A percentile compares a stretch with the other conserved stretches of the same genome.
These are phyloP conservation scores for Pollimyrus isidori DNA, from an alignment of 2,113 vertebrate genomes.

Conservation along the genomic window DNA sequence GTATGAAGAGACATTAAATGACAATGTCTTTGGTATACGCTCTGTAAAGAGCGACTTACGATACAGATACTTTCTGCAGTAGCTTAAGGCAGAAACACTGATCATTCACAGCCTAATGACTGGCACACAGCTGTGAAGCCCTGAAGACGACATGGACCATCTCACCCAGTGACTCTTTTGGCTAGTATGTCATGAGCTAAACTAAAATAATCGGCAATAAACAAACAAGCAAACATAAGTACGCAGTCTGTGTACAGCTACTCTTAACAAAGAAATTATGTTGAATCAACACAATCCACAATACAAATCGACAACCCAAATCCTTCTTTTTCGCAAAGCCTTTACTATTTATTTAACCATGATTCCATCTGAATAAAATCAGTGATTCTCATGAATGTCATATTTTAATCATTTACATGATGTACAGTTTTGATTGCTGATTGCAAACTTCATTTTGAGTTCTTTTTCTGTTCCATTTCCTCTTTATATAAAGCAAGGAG, in stretches of 20 bases:
- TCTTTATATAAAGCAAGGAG: neutral
- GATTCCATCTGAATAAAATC: neutral
- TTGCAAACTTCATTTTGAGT: neutral
- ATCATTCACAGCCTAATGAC: constrained; percentile 14
- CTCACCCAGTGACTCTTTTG: neutral
- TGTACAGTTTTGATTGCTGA: neutral
- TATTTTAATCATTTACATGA: neutral
- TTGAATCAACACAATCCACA: neutral
- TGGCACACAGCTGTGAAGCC: constrained; percentile 16
- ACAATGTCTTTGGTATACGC: neutral
- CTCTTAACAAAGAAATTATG: neutral
- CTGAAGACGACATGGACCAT: neutral
- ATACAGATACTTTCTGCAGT: neutral
- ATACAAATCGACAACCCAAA: neutral
- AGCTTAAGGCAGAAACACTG: constrained; percentile 14
- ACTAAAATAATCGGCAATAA: neutral
- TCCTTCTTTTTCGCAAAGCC: neutral
- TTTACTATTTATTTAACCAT: neutral
- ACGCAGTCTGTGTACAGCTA: neutral
- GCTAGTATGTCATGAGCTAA: neutral
- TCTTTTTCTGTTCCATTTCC: neutral
- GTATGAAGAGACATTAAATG: neutral
- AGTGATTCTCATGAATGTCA: neutral
- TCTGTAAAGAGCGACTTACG: neutral
- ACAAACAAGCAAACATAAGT: neutral